These are phyloP conservation scores for Scarus forsteni DNA, from an alignment of 2,797 vertebrate genomes.

Conservation along the genomic window DNA sequence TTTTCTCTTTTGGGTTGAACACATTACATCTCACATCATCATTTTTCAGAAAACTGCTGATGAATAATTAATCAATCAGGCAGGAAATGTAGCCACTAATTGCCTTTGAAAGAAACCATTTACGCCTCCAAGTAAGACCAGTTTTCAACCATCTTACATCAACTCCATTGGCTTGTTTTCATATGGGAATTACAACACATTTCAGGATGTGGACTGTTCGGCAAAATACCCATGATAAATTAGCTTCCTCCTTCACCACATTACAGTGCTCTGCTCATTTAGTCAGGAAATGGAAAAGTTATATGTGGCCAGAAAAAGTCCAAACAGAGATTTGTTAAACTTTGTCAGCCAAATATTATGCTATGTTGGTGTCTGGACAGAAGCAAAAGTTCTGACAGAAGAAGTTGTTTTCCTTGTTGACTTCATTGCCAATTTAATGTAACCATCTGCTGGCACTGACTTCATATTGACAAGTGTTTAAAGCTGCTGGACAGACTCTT, in stretches of 20 bases:
- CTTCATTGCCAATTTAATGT: no score
- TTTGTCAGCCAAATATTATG: slow-evolving; percentile 3
- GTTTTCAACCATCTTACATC: slow-evolving; percentile 35
- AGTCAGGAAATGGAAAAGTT: slow-evolving; percentile 35
- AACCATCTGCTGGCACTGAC: no score
- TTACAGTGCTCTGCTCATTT: slow-evolving; percentile 31
- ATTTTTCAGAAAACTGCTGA: slow-evolving; percentile 16
- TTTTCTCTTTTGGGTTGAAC: not conserved
- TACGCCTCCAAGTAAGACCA: slow-evolving; percentile 25
- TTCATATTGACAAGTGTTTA: no score
- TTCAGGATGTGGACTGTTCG: slow-evolving; percentile 34
- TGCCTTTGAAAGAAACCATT: slow-evolving; percentile 46
- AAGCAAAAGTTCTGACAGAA: no score
- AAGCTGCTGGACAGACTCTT: no score
- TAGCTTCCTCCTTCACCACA: slow-evolving; percentile 15
- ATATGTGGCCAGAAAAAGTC: slow-evolving; percentile 2
- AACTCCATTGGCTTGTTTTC: slow-evolving; percentile 45
- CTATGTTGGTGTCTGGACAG: not conserved
- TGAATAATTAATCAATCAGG: slow-evolving; percentile 27
- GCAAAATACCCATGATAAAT: slow-evolving; percentile 37
- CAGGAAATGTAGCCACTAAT: slow-evolving; percentile 45
- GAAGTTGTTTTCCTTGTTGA: no score
- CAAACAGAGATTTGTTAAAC: slow-evolving; percentile 7
- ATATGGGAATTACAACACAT: slow-evolving; percentile 40
- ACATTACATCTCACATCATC: slow-evolving; percentile 2